Evolutionary conservation across 2,797 vertebrate genomes (phyloP).

Genomic region (Gymnopithys bicolor): DNA sequence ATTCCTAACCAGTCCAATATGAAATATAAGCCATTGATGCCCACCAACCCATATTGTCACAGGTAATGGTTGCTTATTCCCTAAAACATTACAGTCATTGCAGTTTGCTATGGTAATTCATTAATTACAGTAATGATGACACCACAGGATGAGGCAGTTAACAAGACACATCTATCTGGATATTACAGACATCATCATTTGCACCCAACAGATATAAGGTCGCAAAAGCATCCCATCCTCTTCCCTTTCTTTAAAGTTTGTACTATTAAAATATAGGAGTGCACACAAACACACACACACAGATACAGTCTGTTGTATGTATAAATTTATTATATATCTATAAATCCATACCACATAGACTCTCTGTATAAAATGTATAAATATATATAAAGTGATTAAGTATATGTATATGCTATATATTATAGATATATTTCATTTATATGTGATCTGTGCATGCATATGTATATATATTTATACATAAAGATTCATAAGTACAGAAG

Average conservation of each 20-base stretch:
- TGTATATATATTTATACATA: not conserved
- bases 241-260: not conserved
- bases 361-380: not conserved
- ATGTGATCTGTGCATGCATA: not conserved
- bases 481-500: not conserved
- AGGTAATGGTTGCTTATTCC: not conserved
- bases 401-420: not conserved
- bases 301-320: accelerated
- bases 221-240: not conserved
- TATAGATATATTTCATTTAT: not conserved
- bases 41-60: not conserved
- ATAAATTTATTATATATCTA: not conserved
- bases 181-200: conserved; percentile 7
- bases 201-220: conserved; percentile 21
- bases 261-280: not conserved
- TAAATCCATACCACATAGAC: not conserved
- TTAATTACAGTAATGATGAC: conserved; percentile 71
- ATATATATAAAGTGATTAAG: too few species aligned
- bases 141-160: conserved; percentile 58
- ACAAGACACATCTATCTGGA: conserved; percentile 59
- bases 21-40: conserved; percentile 44
- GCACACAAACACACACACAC: accelerated
- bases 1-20: conserved; percentile 32
- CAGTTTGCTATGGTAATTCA: conserved; percentile 67
- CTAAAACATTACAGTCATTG: conserved; percentile 61